Evolutionary conservation across 2,888 invertebrate species (phyloP).

Genomic region (Apamea sordens): DNA sequence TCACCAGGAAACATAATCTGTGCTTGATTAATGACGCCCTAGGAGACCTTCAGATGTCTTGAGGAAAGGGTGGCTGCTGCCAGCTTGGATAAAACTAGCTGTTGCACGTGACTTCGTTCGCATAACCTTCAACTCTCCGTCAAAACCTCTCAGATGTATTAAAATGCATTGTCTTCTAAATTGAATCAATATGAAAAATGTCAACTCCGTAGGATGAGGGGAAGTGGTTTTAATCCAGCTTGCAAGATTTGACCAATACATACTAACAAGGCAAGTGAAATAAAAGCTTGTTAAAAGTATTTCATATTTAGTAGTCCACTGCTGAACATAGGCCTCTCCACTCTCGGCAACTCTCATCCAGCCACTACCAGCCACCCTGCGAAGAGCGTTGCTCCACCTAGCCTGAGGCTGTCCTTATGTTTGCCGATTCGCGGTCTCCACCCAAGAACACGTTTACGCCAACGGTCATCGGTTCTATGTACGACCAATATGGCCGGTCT

Average conservation of each 20-base stretch:
- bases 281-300: background rate
- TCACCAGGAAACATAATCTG: slow-evolving; percentile 76
- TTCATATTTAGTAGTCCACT: background rate
- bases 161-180: background rate
- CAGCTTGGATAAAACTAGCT: slow-evolving; percentile 11
- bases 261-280: background rate
- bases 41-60: slow-evolving; percentile 62
- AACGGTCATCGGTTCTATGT: no score
- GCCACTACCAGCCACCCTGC: no score
- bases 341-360: no score
- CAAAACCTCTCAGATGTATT: background rate
- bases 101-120: background rate
- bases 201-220: background rate
- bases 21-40: slow-evolving; percentile 75
- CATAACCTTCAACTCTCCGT: background rate
- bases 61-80: slow-evolving; percentile 58
- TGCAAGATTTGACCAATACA: background rate
- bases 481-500: no score
- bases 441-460: no score
- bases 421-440: no score
- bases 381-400: no score
- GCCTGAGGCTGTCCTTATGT: no score
- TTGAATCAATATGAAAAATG: background rate
- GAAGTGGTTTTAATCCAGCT: background rate
- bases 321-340: no score